Evolutionary conservation across 2,888 invertebrate genomes (phyloP), one percentile per base, ranked within the genome.

Genomic region (Spisula subtruncata): DNA sequence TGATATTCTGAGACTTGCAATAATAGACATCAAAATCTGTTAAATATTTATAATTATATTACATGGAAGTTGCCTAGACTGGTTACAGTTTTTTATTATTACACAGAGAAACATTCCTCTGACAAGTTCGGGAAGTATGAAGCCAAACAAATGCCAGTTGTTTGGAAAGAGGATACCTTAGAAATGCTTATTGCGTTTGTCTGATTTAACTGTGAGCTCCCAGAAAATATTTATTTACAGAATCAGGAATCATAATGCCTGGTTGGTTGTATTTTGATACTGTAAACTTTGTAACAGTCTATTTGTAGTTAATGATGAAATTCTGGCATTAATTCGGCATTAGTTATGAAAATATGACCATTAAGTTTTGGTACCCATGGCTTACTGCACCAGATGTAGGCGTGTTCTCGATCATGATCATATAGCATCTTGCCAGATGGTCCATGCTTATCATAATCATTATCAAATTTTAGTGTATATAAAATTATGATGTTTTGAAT

Each of bases 161-260:
- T 82, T 82, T 82, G 51, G 56, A 82, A 56, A 82, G 56, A 56
- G 29, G 82, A 82, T 56, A 82, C 82, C 82, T 56, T 82, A 56
- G 32, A 82, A 82, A 82, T 56, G 29, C 29, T 56, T 82, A 32
- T 56, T 29, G 18, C 56, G 32, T 32, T 75, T 18, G 35, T 75
- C 75, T 75, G 35, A 75, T 18, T 32, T 75, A 32, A 32, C 75
- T 35, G n/a, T n/a, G 29, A 25, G 25, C 32, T 35, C 35, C n/a
- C 35, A 25, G 75, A 75, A 75, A 2, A 75, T 35, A 75, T 75
- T 25, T 35, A 35, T 75, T 32, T 75, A 75, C 75, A 2, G 35
- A 35, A 25, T 35, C 25, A 18, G 4, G 35, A 35, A 25, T 35
- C 25, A 18, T 75, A 35, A 75, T 35, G 32, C 75, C 18, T 75